Conservation (phyloP, 2,113 vertebrate genomes). For the Anarhynchus alexandrinus region DNA sequence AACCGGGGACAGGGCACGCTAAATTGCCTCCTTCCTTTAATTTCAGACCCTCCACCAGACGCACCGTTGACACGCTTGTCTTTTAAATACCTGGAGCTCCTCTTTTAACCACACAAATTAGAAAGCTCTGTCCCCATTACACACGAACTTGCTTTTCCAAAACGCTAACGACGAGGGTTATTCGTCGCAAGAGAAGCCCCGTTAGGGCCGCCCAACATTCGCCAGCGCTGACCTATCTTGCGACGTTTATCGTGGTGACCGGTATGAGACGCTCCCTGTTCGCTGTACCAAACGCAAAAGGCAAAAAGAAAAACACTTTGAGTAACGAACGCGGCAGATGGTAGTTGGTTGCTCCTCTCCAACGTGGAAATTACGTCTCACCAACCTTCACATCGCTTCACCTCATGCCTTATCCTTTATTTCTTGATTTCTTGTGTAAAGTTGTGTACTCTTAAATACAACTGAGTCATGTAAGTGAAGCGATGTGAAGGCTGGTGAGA, state of each 20-base stretch:
- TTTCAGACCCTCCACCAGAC: not conserved
- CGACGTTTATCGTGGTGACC: not conserved
- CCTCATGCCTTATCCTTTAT: not conserved
- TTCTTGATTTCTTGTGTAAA: too few species aligned
- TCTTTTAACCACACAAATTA: not conserved
- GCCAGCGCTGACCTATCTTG: not conserved
- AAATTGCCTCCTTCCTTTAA: rapidly evolving
- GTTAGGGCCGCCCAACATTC: not conserved
- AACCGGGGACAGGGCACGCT: rapidly evolving
- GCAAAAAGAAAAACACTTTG: not conserved
- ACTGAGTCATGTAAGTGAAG: rapidly evolving
- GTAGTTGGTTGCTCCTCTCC: too few species aligned
- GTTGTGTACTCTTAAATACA: not conserved
- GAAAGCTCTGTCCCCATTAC: not conserved
- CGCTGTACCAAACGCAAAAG: not conserved
- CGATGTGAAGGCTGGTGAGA: too few species aligned
- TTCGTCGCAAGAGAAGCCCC: rapidly evolving
- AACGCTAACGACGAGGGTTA: not conserved
- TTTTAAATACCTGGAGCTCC: not conserved
- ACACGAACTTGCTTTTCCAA: not conserved
- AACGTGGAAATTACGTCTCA: too few species aligned
- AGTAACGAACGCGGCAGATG: rapidly evolving
- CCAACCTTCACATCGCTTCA: too few species aligned
- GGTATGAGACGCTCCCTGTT: not conserved
- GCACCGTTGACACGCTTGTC: not conserved